Evolutionary conservation across 2,888 invertebrate genomes (phyloP).

Genomic region (Nemoura dubitans): DNA sequence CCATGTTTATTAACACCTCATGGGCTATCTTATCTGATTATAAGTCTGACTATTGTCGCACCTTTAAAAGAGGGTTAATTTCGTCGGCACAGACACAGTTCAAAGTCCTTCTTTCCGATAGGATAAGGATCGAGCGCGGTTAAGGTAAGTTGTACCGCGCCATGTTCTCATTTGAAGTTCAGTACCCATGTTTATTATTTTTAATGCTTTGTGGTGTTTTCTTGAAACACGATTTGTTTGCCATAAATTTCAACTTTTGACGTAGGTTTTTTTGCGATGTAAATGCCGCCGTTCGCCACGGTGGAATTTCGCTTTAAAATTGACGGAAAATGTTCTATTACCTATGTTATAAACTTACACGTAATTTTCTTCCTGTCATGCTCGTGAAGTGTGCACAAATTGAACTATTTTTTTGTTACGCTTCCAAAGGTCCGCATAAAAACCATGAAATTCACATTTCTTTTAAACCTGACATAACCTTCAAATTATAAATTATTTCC

Average conservation of each 20-base stretch:
- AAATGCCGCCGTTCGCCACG: neutral
- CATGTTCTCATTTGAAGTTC: neutral
- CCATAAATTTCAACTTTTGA: neutral
- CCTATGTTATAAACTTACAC: neutral
- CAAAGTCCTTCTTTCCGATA: neutral
- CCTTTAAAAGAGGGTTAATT: neutral
- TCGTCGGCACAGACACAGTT: neutral
- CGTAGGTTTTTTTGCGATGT: neutral
- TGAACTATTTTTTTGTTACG: neutral
- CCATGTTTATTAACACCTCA: neutral
- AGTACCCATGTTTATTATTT: neutral
- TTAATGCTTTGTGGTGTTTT: neutral
- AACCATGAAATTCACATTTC: neutral
- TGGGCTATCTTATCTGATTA: neutral
- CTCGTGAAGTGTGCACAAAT: neutral
- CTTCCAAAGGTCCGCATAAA: neutral
- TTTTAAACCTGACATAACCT: neutral
- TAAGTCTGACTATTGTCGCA: neutral
- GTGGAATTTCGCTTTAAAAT: neutral
- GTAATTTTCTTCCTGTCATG: neutral
- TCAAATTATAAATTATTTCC: constrained; percentile 16
- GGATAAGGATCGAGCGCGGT: neutral
- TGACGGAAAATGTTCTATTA: neutral
- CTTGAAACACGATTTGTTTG: neutral
- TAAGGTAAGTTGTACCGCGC: neutral